These are phyloP conservation scores for Amphilophus citrinellus DNA, from an alignment of 2,113 vertebrate genomes.

Conservation along the genomic window DNA sequence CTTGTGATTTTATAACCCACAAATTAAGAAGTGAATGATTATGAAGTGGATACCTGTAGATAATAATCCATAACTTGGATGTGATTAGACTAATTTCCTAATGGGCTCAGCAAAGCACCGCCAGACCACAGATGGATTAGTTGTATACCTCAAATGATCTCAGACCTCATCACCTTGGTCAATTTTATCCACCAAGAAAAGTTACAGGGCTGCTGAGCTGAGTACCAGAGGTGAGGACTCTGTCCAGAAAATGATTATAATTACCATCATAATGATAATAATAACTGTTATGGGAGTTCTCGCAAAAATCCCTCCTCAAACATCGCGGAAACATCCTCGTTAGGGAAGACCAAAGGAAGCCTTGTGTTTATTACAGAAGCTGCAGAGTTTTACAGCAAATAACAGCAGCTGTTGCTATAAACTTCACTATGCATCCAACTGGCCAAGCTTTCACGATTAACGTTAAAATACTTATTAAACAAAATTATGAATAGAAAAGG, in stretches of 20 bases:
- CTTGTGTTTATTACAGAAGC: not conserved
- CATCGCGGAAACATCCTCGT: constrained; percentile 5
- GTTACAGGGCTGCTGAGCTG: not conserved
- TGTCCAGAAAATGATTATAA: constrained; percentile 43
- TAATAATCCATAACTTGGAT: constrained; percentile 85
- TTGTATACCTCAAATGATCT: constrained; percentile 74
- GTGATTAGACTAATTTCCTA: constrained; percentile 78
- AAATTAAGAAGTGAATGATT: constrained; percentile 5
- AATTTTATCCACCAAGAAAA: constrained; percentile 22
- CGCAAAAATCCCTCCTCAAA: constrained; percentile 38
- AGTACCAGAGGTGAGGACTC: constrained; percentile 16
- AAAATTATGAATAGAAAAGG: not conserved
- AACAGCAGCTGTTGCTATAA: not conserved
- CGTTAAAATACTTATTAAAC: not conserved
- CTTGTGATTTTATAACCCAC: not conserved
- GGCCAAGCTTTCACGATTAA: not conserved
- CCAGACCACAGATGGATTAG: constrained; percentile 54
- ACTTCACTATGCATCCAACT: not conserved
- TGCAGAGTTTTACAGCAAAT: not conserved
- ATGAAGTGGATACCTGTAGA: constrained; percentile 77
- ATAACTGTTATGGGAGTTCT: constrained; percentile 51
- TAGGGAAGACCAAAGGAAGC: not conserved
- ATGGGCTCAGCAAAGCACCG: constrained; percentile 79
- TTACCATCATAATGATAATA: constrained; percentile 46
- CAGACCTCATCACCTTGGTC: constrained; percentile 75